Base-by-base conservation (phyloP, 1,140 invertebrate genomes). In the Sycophaga agraensis region DNA sequence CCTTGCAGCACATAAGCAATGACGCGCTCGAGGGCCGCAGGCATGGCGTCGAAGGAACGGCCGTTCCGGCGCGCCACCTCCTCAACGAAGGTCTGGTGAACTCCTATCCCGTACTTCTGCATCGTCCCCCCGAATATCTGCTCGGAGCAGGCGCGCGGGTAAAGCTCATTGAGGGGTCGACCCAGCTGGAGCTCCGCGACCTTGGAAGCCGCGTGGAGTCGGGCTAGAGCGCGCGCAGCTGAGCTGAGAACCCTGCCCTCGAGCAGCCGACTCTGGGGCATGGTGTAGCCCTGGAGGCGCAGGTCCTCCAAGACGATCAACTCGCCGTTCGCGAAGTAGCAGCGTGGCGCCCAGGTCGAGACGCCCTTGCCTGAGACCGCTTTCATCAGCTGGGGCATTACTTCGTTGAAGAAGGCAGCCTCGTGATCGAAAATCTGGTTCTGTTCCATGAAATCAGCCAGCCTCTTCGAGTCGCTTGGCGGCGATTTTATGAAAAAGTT, bases 121-220 rank as follows among this genome's bases (percentile, higher is more conserved):
- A 31, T 6, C 5, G 11, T 4, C 5, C 11, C 28, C 5, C 28
- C 28, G n/a, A 60, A 60, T 14, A 53, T 9, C 19, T 26, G 40
- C n/a, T 60, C 50, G 3, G 21, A 31, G 11, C 31, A 55, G 8
- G 45, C 59, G 1, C 1, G 1, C 3, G 51, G 51, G n/a, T 42
- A 55, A 0, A 62, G 0, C 9, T 62, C 24, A 1, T 16, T 39
- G 3, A 62, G 28, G 16, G 34, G 12, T 12, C 42, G 48, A 11
- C 43, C 76, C 37, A 75, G 68, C 9, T 58, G 70, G 11, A 82
- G 71, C 67, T 87, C 85, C 17, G 73, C 79, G 19, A 85, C 76
- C n/a, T 82, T 79, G 2, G 82, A 84, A 9, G 83, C 79, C 0
- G 83, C 81, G 60, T 87, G 85, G 70, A 86, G 72, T 35, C 73